A percentile compares a stretch with the other conserved stretches of the same genome.
Evolutionary conservation across 1,140 invertebrate genomes (phyloP).

Genomic region (Pseudomyrmex gracilis): DNA sequence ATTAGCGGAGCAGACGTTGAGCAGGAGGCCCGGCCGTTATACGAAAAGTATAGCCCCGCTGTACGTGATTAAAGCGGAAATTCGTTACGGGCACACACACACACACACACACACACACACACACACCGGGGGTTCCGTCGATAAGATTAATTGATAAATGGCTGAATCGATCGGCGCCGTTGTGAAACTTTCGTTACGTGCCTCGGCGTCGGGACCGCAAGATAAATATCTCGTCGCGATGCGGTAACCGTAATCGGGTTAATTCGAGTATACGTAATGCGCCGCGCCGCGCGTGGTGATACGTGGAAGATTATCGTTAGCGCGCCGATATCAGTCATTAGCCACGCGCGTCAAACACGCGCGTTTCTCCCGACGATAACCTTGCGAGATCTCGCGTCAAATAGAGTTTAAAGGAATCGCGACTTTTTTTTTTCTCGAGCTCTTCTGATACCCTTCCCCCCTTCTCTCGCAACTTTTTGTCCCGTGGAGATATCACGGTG

Average conservation of each 20-base stretch:
- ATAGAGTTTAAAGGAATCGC: background rate
- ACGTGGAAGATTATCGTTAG: slow-evolving; percentile 63
- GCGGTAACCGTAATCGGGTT: slow-evolving; percentile 68
- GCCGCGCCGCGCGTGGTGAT: slow-evolving; percentile 33
- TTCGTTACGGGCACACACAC: slow-evolving; percentile 67
- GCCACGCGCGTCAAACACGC: background rate
- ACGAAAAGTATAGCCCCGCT: slow-evolving; percentile 68
- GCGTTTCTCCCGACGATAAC: slow-evolving; percentile 37
- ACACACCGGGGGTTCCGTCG: slow-evolving; percentile 68
- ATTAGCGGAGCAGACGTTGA: slow-evolving; percentile 77
- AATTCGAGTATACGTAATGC: slow-evolving; percentile 60
- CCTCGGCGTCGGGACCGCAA: slow-evolving; percentile 32
- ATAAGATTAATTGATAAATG: slow-evolving; percentile 80
- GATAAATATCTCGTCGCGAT: slow-evolving; percentile 71
- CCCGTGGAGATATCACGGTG: background rate
- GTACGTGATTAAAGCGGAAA: slow-evolving; percentile 76
- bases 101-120: too few species aligned
- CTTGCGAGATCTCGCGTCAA: background rate
- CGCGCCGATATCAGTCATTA: slow-evolving; percentile 41
- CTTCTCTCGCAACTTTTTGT: background rate
- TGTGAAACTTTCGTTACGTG: slow-evolving; percentile 65
- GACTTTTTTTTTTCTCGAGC: background rate
- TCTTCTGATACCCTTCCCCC: background rate
- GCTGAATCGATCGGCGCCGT: slow-evolving; percentile 72
- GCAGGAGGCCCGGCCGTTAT: slow-evolving; percentile 75